Percentiles rank a stretch among this genome's conserved stretches.
These are phyloP conservation scores for Nematolebias whitei DNA, from an alignment of 2,113 vertebrate species.

Conservation along the genomic window DNA sequence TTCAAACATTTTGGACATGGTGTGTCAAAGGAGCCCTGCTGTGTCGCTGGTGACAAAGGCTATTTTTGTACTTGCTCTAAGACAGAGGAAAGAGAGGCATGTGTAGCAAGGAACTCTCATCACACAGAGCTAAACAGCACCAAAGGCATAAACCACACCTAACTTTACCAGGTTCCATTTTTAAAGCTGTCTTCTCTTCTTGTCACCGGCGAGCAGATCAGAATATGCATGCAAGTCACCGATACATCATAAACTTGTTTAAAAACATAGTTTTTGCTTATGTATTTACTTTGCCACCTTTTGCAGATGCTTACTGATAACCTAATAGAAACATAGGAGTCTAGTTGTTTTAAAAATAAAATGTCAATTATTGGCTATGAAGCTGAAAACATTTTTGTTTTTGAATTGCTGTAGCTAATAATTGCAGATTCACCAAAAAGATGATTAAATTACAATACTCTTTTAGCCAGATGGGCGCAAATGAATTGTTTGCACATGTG, in stretches of 20 bases:
- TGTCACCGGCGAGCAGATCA: conserved; percentile 11
- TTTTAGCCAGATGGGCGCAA: conserved; percentile 6
- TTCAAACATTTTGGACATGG: conserved; percentile 52
- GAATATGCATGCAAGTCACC: neutral
- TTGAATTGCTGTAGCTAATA: neutral
- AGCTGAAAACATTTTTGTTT: neutral
- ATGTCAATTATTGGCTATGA: too few relatives aligned
- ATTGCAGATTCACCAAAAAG: neutral
- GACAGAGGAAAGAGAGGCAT: conserved; percentile 45
- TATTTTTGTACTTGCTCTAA: conserved; percentile 66
- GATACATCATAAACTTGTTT: neutral
- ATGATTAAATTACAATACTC: neutral
- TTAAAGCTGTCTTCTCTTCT: conserved; percentile 42
- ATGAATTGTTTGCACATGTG: conserved; percentile 25
- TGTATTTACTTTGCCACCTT: too few relatives aligned
- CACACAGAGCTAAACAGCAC: conserved; percentile 57
- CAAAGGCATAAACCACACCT: conserved; percentile 47
- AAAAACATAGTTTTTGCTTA: too few relatives aligned
- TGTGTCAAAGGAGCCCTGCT: conserved; percentile 65
- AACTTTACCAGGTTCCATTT: conserved; percentile 53
- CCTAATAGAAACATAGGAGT: too few relatives aligned
- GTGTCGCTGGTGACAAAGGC: conserved; percentile 56
- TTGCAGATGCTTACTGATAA: too few relatives aligned
- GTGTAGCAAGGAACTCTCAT: conserved; percentile 62
- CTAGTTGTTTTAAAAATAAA: too few relatives aligned